Conservation (phyloP, 2,113 vertebrate species). For the Gila orcuttii region DNA sequence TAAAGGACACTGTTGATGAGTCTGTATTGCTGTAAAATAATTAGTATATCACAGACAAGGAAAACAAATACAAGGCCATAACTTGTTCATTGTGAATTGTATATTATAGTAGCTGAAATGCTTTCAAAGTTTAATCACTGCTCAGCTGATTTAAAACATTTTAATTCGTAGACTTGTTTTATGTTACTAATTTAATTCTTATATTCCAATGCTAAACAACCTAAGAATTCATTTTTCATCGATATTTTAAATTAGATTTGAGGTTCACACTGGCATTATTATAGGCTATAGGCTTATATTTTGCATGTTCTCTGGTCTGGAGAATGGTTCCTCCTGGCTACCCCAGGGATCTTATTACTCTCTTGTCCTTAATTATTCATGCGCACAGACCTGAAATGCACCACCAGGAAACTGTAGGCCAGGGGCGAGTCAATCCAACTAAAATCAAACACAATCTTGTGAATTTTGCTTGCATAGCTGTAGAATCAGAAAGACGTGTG, state of each 20-base stretch:
- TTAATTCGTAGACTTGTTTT: neutral
- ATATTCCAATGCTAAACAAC: no score
- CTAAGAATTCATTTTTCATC: neutral
- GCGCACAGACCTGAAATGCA: slow-evolving; percentile 27
- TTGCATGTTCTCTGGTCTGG: slow-evolving; percentile 13
- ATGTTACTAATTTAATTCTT: neutral
- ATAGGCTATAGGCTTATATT: neutral
- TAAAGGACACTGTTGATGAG: slow-evolving; percentile 13
- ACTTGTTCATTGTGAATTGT: neutral
- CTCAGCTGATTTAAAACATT: neutral
- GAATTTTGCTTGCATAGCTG: neutral
- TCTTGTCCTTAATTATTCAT: slow-evolving; percentile 54
- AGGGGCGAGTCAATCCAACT: neutral
- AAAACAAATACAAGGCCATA: neutral
- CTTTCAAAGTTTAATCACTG: neutral
- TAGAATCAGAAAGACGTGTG: neutral
- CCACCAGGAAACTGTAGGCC: slow-evolving; percentile 29
- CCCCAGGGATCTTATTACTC: slow-evolving; percentile 48
- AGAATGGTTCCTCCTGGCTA: slow-evolving; percentile 18
- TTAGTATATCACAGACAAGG: neutral
- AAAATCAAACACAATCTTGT: neutral
- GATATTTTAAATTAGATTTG: neutral
- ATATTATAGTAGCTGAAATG: neutral
- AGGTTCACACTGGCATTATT: neutral
- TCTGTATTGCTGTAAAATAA: slow-evolving; percentile 5